A percentile compares a stretch with the other conserved stretches of the same genome.
Conservation (phyloP, 1,140 invertebrate genomes). For the Neotoxoptera formosana region DNA sequence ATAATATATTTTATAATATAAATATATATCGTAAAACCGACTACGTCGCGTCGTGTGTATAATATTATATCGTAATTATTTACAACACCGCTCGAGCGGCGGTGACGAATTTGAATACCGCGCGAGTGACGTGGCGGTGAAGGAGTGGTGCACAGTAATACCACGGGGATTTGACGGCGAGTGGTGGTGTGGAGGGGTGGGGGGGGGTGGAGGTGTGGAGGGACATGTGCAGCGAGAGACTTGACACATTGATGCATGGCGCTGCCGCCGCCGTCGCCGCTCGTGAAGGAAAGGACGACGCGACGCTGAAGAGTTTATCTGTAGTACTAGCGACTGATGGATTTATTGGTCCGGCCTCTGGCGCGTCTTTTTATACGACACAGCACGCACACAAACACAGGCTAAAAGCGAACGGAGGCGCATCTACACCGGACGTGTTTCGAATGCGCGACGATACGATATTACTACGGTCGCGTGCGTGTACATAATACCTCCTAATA, state of each 20-base stretch:
- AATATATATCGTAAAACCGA: background rate
- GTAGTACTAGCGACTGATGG: slow-evolving; percentile 50
- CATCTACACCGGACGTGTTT: slow-evolving; percentile 46
- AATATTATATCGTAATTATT: background rate
- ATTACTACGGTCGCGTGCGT: background rate
- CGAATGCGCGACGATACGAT: background rate
- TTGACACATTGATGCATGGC: slow-evolving; percentile 56
- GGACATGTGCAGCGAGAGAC: slow-evolving; percentile 31
- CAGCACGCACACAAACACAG: background rate
- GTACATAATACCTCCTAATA: background rate
- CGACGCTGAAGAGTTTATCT: slow-evolving; percentile 57
- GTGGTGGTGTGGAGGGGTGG: background rate
- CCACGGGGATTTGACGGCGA: background rate
- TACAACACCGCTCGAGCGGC: background rate
- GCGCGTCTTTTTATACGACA: slow-evolving; percentile 51
- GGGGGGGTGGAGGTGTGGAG: background rate
- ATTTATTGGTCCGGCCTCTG: slow-evolving; percentile 56
- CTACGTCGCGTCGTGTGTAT: background rate
- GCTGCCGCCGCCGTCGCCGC: slow-evolving; percentile 15
- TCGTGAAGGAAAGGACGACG: slow-evolving; percentile 8
- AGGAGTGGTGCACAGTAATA: background rate
- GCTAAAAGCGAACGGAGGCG: slow-evolving; percentile 35
- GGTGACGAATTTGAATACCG: slow-evolving; percentile 42
- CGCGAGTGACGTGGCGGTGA: background rate
- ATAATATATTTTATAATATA: background rate